Percentiles rank a stretch among this genome's conserved stretches.
These are phyloP conservation scores for Mycalesis mineus DNA, from an alignment of 2,888 invertebrate species.

Conservation along the genomic window DNA sequence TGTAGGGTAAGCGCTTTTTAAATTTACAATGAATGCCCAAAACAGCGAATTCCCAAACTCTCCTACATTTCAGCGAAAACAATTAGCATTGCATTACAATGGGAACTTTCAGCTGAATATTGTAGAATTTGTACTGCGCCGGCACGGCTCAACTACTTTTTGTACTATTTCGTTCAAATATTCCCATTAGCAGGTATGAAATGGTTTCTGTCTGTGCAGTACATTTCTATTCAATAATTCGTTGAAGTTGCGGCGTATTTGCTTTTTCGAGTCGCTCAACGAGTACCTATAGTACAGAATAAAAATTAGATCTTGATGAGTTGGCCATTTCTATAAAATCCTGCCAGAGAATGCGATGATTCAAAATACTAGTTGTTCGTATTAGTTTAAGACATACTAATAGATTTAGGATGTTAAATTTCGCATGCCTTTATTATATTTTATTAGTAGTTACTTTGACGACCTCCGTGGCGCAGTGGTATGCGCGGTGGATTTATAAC, in stretches of 20 bases:
- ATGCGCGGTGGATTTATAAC: too few relatives aligned
- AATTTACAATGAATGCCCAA: neutral
- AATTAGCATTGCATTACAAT: constrained; percentile 5
- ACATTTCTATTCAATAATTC: neutral
- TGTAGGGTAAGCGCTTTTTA: neutral
- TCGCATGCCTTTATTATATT: too few relatives aligned
- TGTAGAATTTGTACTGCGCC: neutral
- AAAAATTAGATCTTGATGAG: too few relatives aligned
- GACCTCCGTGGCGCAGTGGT: too few relatives aligned
- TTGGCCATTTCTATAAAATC: too few relatives aligned
- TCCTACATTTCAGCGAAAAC: constrained; percentile 2
- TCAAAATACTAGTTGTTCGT: too few relatives aligned
- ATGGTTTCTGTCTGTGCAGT: neutral
- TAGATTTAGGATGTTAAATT: too few relatives aligned
- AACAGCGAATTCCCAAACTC: neutral
- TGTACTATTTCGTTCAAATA: constrained; percentile 1
- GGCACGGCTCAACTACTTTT: neutral
- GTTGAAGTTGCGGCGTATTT: neutral
- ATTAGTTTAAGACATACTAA: too few relatives aligned
- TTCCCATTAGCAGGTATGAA: constrained; percentile 4
- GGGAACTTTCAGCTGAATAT: neutral
- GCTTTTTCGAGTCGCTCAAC: neutral
- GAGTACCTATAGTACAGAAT: too few relatives aligned
- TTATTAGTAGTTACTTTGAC: too few relatives aligned
- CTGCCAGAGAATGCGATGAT: too few relatives aligned